These are phyloP conservation scores for Chamaea fasciata DNA, from an alignment of 2,113 vertebrate genomes.

Conservation along the genomic window DNA sequence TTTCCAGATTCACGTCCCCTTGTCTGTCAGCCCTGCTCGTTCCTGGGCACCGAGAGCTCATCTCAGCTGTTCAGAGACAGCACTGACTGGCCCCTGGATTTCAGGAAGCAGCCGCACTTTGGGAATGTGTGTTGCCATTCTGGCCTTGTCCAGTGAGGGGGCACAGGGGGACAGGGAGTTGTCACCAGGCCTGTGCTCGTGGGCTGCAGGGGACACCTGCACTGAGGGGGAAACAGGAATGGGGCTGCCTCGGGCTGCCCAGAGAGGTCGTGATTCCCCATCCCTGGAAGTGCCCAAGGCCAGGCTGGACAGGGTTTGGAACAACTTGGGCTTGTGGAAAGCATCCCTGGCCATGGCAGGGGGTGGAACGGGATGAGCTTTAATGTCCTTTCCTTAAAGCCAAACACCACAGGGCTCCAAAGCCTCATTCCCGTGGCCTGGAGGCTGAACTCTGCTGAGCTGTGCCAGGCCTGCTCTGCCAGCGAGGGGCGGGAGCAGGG, in stretches of 20 bases:
- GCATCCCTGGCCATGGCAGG: too few species aligned
- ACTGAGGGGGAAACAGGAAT: neutral
- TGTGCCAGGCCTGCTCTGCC: too few species aligned
- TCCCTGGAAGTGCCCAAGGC: neutral
- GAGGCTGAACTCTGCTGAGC: too few species aligned
- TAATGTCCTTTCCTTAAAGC: too few species aligned
- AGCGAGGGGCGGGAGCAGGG: too few species aligned
- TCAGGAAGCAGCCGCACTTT: neutral
- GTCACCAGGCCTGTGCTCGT: neutral
- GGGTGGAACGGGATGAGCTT: too few species aligned
- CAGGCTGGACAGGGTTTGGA: too few species aligned
- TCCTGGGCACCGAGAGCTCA: neutral
- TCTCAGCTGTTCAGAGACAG: too few species aligned
- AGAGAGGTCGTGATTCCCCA: neutral
- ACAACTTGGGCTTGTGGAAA: too few species aligned
- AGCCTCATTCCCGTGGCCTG: too few species aligned
- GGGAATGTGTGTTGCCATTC: neutral
- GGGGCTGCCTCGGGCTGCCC: neutral
- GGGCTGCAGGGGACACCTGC: neutral
- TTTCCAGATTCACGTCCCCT: neutral
- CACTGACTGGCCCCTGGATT: neutral
- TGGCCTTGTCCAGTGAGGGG: neutral
- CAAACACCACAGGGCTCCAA: too few species aligned
- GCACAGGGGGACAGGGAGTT: neutral
- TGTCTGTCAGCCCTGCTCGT: neutral